These are phyloP conservation scores for Phrynocephalus forsythii DNA, from an alignment of 2,797 vertebrate species.

Conservation along the genomic window DNA sequence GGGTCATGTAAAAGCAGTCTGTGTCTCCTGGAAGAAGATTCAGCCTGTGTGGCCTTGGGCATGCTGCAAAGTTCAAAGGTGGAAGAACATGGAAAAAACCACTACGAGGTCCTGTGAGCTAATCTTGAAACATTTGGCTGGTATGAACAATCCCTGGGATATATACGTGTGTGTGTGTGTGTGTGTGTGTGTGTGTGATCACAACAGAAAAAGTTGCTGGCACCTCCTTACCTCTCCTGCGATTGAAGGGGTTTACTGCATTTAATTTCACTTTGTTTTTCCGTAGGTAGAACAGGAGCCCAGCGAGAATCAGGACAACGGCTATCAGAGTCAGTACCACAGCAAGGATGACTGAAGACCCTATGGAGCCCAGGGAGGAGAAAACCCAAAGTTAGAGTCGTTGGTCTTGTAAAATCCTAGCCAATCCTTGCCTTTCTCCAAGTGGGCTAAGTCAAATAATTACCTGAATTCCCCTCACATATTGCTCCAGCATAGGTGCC, in stretches of 20 bases:
- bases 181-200: no score
- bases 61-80: no score
- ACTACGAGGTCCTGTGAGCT: neutral
- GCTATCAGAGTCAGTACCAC: constrained; percentile 12
- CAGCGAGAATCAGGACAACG: neutral
- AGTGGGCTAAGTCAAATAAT: no score
- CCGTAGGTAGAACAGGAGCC: neutral
- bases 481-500: constrained; percentile 25
- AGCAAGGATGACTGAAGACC: neutral
- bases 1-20: no score
- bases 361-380: neutral
- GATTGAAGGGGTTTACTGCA: neutral
- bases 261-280: neutral
- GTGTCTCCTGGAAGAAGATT: no score
- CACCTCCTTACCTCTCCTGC: constrained; percentile 23
- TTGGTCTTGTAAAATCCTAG: neutral
- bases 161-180: neutral
- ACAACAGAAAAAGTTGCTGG: neutral
- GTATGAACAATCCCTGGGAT: neutral
- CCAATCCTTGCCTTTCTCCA: neutral
- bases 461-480: constrained; percentile 29
- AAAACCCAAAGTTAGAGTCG: neutral
- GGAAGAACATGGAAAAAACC: no score
- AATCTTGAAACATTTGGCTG: neutral
- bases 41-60: no score